Evolutionary conservation across 2,113 vertebrate species (phyloP).

Genomic region (Phyllopteryx taeniolatus): DNA sequence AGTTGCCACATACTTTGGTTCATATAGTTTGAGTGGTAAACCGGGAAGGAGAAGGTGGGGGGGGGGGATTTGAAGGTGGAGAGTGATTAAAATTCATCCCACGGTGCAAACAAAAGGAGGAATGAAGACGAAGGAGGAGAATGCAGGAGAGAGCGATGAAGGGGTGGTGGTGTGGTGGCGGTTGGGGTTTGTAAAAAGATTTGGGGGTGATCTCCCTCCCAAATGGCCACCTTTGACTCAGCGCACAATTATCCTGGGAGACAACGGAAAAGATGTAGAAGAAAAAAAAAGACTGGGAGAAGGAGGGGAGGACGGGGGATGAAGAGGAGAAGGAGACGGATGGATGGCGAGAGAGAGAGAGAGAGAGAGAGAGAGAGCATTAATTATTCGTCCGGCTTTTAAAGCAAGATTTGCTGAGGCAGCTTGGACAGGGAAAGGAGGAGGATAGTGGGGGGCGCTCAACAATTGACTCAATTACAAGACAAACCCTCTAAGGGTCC

Average conservation of each 20-base stretch:
- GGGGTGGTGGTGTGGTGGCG: slow-evolving; percentile 22
- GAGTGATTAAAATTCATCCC: slow-evolving; percentile 81
- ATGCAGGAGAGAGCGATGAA: slow-evolving; percentile 46
- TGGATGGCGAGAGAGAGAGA: slow-evolving; percentile 54
- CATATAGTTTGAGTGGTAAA: slow-evolving; percentile 32
- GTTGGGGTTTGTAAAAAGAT: slow-evolving; percentile 69
- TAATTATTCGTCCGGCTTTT: slow-evolving; percentile 69
- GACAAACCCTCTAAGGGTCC: slow-evolving; percentile 81
- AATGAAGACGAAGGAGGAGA: slow-evolving; percentile 59
- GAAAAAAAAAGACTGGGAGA: background rate
- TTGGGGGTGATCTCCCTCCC: slow-evolving; percentile 29
- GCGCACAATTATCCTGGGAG: slow-evolving; percentile 68
- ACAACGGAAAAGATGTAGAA: slow-evolving; percentile 51
- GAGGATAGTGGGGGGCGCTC: slow-evolving; percentile 48
- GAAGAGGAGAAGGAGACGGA: slow-evolving; percentile 56
- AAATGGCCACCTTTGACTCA: slow-evolving; percentile 73
- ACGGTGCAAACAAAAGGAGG: slow-evolving; percentile 77
- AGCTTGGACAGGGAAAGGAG: slow-evolving; percentile 62
- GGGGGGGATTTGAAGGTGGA: slow-evolving; percentile 47
- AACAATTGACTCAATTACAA: slow-evolving; percentile 88
- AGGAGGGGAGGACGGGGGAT: slow-evolving; percentile 20
- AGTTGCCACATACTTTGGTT: background rate
- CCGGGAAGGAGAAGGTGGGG: slow-evolving; percentile 16
- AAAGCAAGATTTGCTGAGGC: slow-evolving; percentile 58
- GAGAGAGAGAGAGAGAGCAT: slow-evolving; percentile 57